Conservation (phyloP, 1,140 invertebrate species). For the Tribolium castaneum region DNA sequence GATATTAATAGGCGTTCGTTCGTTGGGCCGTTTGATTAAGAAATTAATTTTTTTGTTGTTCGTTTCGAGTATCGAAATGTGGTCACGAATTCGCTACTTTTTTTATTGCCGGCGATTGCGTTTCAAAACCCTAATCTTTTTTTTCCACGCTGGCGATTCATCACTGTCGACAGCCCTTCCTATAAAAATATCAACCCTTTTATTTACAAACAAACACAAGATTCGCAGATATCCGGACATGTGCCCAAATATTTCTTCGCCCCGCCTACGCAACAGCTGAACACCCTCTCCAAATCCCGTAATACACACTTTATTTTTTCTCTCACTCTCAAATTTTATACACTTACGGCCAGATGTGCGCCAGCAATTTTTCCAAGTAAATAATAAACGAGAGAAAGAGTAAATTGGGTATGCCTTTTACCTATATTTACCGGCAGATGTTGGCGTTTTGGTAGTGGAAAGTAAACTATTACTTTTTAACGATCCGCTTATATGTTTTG, state of each 20-base stretch:
- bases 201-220: constrained; percentile 25
- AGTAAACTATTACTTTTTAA: constrained; percentile 31
- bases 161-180: not conserved
- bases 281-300: constrained; percentile 11
- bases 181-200: constrained; percentile 5
- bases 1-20: constrained; percentile 2
- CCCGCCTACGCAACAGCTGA: not conserved
- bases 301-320: constrained; percentile 17
- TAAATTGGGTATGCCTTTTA: constrained; percentile 12
- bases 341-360: constrained; percentile 14
- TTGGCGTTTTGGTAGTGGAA: constrained; percentile 1
- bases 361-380: not conserved
- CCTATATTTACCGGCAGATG: constrained; percentile 4
- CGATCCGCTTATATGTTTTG: constrained; percentile 9
- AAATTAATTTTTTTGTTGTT: constrained; percentile 35
- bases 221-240: constrained; percentile 19
- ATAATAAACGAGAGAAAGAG: constrained; percentile 27
- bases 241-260: constrained; percentile 16
- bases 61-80: constrained; percentile 5
- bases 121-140: not conserved
- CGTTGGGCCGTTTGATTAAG: constrained; percentile 24
- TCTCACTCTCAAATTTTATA: not conserved
- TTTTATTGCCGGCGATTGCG: not conserved
- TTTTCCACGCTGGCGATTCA: not conserved
- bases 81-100: constrained; percentile 9